Evolutionary conservation across 2,888 invertebrate genomes (phyloP), one percentile per base, ranked within the genome.

Genomic region (Lasioglossum oenotherae): DNA sequence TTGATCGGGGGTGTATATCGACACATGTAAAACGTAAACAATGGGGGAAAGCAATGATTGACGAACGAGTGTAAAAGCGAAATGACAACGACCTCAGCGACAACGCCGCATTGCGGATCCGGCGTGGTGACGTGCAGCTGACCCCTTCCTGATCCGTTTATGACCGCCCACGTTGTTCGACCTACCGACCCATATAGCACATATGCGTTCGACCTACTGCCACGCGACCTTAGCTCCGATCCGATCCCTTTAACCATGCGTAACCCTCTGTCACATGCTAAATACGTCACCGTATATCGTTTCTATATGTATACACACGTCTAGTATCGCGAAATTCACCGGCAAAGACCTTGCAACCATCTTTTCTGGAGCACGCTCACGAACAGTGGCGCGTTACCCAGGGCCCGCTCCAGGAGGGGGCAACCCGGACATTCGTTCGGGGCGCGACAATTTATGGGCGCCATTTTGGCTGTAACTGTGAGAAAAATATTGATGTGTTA

Each of bases 41-140:
- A 69, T n/a, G 1, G 35, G 67, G 31, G 69, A 69, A 41, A 69
- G 38, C 35, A 38, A 69, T 41, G 69, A 69, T 69, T 69, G 38
- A 38, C 69, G 38, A 46, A 44, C 23, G 31, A 78, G 41, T 27
- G 78, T 46, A 71, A 83, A 69, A 64, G 49, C 72, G 46, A 74
- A 74, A 71, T 49, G 80, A 49, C 74, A 74, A 78, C 71, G 38
- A n/a, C 80, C 12, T 49, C 38, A 10, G 89, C 92, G 94, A 94
- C 93, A 94, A 93, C 94, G 93, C 95, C 95, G 95, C 95, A 95
- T 95, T 95, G 95, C 95, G 93, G 95, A 94, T 95, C 93, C 93
- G 91, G 78, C 92, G 93, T 92, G 93, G 93, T 94, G 93, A 93
- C 94, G 93, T 92, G 93, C 91, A 90, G 92, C 92, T 91, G 91